Percentiles rank a stretch among this genome's conserved stretches.
These are phyloP conservation scores for Eristalis arbustorum DNA, from an alignment of 2,888 invertebrate species.

Conservation along the genomic window DNA sequence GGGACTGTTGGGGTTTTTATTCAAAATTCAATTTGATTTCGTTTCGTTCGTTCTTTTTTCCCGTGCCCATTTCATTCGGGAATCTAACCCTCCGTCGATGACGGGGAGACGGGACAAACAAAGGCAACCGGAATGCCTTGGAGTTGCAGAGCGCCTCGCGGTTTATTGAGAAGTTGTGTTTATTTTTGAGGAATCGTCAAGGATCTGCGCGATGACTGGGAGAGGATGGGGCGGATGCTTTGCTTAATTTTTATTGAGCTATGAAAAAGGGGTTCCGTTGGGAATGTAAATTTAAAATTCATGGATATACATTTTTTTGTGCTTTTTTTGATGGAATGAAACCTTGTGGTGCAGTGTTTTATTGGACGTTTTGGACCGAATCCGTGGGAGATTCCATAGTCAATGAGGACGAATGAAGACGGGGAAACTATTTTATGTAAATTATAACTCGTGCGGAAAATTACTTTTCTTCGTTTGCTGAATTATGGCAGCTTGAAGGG, in stretches of 20 bases:
- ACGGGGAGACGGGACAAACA: conserved; percentile 28
- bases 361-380: conserved; percentile 10
- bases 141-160: conserved; percentile 7
- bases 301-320: conserved; percentile 33
- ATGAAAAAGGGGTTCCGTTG: conserved; percentile 54
- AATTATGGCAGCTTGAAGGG: too few relatives aligned
- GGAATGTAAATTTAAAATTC: conserved; percentile 62
- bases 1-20: conserved; percentile 62
- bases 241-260: conserved; percentile 59
- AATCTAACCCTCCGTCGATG: not conserved
- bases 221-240: conserved; percentile 3
- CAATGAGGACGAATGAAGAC: not conserved
- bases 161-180: conserved; percentile 49
- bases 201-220: conserved; percentile 3
- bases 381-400: not conserved
- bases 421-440: not conserved
- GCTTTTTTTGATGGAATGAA: not conserved
- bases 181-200: conserved; percentile 46
- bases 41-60: conserved; percentile 6
- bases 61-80: not conserved
- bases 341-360: not conserved
- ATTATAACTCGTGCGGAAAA: not conserved
- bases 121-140: conserved; percentile 15
- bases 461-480: not conserved
- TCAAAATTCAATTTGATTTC: conserved; percentile 69